Conservation (phyloP, 2,113 vertebrate genomes). For the Propithecus coquereli region DNA sequence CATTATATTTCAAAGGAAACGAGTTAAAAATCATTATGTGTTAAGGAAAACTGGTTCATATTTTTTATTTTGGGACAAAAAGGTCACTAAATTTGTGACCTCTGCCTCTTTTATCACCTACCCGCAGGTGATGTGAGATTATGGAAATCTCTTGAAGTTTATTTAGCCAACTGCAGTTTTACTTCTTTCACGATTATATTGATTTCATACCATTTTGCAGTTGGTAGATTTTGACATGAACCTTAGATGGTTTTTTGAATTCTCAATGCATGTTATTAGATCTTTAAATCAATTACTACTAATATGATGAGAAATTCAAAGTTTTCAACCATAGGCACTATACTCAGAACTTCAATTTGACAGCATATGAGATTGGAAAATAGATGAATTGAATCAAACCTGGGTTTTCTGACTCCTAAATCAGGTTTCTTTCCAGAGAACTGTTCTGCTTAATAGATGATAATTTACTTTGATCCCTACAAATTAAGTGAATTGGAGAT, state of each 20-base stretch:
- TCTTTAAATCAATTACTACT: conserved; percentile 68
- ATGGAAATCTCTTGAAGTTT: not conserved
- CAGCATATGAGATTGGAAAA: conserved; percentile 54
- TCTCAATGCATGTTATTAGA: conserved; percentile 59
- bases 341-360: conserved; percentile 51
- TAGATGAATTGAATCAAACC: conserved; percentile 56
- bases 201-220: conserved; percentile 48
- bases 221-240: conserved; percentile 37
- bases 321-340: conserved; percentile 43
- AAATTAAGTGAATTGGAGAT: conserved; percentile 51
- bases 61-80: not conserved
- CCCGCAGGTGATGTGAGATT: not conserved
- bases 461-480: conserved; percentile 58
- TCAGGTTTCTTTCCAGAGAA: conserved; percentile 54
- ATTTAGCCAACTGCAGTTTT: not conserved
- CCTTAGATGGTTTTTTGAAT: conserved; percentile 51
- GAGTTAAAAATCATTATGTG: conserved; percentile 3
- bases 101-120: not conserved
- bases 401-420: conserved; percentile 54
- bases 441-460: conserved; percentile 50
- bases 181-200: not conserved
- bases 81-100: not conserved
- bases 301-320: conserved; percentile 65
- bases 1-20: not conserved
- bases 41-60: not conserved